A percentile compares a stretch with the other conserved stretches of the same genome.
Evolutionary conservation across 2,888 invertebrate species (phyloP).

Genomic region (Dendrolimus houi): DNA sequence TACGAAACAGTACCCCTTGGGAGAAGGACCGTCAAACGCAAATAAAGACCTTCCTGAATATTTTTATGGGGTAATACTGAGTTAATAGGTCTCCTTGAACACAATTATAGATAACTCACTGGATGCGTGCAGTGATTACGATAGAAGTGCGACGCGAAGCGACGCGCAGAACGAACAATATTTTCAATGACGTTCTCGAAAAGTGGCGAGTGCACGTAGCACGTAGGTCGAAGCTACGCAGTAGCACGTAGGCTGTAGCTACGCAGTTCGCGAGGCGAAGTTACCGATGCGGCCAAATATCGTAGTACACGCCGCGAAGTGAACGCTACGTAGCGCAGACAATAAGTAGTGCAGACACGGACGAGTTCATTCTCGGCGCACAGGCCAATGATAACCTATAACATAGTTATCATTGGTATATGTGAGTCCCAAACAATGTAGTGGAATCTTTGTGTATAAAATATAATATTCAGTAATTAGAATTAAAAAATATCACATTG

Average conservation of each 20-base stretch:
- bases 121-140: constrained; percentile 74
- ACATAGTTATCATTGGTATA: constrained; percentile 77
- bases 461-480: background rate
- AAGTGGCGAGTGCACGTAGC: constrained; percentile 50
- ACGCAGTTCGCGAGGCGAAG: constrained; percentile 70
- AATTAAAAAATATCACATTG: too few relatives aligned
- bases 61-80: background rate
- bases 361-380: constrained; percentile 73
- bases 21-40: too few relatives aligned
- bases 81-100: constrained; percentile 40
- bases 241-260: constrained; percentile 58
- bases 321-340: constrained; percentile 75
- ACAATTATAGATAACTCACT: constrained; percentile 72
- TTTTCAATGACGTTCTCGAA: constrained; percentile 64
- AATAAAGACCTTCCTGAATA: too few relatives aligned
- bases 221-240: constrained; percentile 7
- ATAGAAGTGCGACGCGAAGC: constrained; percentile 55
- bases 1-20: too few relatives aligned
- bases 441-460: constrained; percentile 49
- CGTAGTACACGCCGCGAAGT: constrained; percentile 69
- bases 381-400: constrained; percentile 77
- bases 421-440: constrained; percentile 48
- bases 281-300: constrained; percentile 67
- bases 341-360: constrained; percentile 76
- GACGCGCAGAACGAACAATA: constrained; percentile 63